Conservation (phyloP, 2,797 vertebrate genomes). For the Sebastiscus tertius region DNA sequence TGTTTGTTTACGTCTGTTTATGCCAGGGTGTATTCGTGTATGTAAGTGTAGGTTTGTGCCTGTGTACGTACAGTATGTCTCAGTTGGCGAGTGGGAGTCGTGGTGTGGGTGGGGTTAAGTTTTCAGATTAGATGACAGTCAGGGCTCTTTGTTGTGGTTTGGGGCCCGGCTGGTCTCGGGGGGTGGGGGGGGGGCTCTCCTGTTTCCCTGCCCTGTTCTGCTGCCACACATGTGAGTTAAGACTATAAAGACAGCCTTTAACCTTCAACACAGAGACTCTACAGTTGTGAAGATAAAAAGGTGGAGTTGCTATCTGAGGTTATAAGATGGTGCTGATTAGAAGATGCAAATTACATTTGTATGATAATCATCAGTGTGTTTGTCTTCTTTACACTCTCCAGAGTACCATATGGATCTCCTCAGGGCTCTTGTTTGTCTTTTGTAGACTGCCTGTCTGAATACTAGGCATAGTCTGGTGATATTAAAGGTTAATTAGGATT, state of each 20-base stretch:
- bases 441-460: not conserved
- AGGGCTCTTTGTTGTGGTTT: conserved; percentile 72
- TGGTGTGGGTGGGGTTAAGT: conserved; percentile 56
- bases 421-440: not conserved
- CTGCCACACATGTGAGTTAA: conserved; percentile 10
- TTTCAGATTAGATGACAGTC: conserved; percentile 67
- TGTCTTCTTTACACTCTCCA: conserved; percentile 8
- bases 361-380: conserved; percentile 4
- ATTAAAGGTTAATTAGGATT: not conserved
- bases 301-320: not conserved
- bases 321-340: conserved; percentile 21
- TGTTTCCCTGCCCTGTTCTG: conserved; percentile 45
- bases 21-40: conserved; percentile 39
- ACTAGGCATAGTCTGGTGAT: not conserved
- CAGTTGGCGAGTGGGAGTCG: conserved; percentile 32
- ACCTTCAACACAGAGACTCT: conserved; percentile 22
- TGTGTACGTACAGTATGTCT: conserved; percentile 1
- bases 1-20: conserved; percentile 37
- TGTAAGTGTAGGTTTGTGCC: conserved; percentile 35
- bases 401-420: not conserved
- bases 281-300: conserved; percentile 8
- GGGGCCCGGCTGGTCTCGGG: conserved; percentile 31
- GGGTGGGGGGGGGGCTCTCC: conserved; percentile 27
- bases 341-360: conserved; percentile 15
- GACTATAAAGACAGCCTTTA: conserved; percentile 25